phyloP scores from a whole-genome alignment of 2,797 vertebrate genomes.

The Taeniopygia guttata region DNA sequence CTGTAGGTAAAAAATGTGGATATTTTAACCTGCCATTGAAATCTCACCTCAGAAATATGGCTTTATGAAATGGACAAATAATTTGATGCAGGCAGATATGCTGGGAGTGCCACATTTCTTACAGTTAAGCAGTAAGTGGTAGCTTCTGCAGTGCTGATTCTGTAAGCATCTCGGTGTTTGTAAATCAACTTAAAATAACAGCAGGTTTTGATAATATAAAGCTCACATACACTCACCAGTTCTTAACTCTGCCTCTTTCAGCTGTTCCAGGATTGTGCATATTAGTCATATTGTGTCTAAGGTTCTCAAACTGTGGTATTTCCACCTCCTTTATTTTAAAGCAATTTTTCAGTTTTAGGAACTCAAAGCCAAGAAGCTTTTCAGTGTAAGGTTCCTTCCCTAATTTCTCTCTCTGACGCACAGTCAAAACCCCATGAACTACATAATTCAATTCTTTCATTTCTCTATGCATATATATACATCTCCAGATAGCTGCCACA shows the following conservation, averaged over 20 bases:
- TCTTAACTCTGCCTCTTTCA: neutral
- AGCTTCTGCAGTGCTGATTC: neutral
- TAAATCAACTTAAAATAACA: neutral
- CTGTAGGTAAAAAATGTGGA: neutral
- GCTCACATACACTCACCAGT: neutral
- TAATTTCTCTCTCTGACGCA: neutral
- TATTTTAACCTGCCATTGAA: neutral
- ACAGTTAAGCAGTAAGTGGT: rapidly evolving
- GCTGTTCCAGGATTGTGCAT: neutral
- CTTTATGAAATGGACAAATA: neutral
- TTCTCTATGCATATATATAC: neutral
- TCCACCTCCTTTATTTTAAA: neutral
- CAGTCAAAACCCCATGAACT: neutral
- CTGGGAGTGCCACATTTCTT: neutral
- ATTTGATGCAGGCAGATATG: neutral
- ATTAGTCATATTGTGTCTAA: neutral
- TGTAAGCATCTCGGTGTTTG: neutral
- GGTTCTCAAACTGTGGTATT: neutral
- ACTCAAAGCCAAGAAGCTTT: neutral
- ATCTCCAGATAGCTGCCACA: neutral
- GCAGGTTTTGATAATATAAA: neutral
- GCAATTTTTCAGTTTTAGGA: neutral
- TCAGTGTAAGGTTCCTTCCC: neutral
- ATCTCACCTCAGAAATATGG: neutral
- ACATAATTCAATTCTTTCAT: neutral